Conservation (phyloP, 2,888 invertebrate genomes). For the Disparrhopalites patrizii region DNA sequence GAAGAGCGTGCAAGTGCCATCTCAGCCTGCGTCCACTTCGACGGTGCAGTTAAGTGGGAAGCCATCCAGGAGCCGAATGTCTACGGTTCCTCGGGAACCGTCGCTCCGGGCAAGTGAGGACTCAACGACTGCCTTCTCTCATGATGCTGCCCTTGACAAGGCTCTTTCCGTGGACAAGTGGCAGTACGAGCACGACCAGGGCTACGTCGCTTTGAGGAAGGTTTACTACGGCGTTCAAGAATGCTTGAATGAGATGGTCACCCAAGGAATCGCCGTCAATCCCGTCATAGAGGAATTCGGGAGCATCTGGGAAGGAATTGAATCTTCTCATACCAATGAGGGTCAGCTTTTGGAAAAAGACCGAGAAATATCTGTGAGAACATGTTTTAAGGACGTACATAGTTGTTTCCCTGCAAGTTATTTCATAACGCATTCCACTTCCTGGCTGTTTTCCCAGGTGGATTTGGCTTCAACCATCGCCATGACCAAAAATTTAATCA, state of each 20-base stretch:
- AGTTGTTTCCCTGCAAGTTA: not conserved
- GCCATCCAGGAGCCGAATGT: too few relatives aligned
- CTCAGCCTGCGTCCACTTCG: too few relatives aligned
- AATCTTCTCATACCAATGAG: conserved; percentile 38
- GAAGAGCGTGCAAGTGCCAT: too few relatives aligned
- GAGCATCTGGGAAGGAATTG: conserved; percentile 40
- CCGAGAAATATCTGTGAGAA: conserved; percentile 36
- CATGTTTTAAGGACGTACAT: not conserved
- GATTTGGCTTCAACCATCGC: conserved; percentile 18
- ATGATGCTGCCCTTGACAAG: too few relatives aligned
- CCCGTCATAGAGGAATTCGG: conserved; percentile 39
- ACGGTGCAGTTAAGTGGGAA: too few relatives aligned
- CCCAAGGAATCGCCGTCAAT: conserved; percentile 5
- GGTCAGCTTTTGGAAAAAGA: conserved; percentile 33
- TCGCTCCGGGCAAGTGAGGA: too few relatives aligned
- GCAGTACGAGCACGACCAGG: conserved; percentile 15
- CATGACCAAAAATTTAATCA: conserved; percentile 26
- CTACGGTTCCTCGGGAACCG: too few relatives aligned
- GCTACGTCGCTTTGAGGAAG: conserved; percentile 4
- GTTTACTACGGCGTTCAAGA: conserved; percentile 8
- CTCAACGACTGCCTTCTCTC: too few relatives aligned
- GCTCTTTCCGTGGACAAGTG: too few relatives aligned
- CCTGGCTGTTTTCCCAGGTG: not conserved
- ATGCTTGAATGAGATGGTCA: not conserved
- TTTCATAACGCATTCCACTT: too few relatives aligned